phyloP scores from a whole-genome alignment of 2,797 vertebrate genomes.

The Sitta carolinensis region DNA sequence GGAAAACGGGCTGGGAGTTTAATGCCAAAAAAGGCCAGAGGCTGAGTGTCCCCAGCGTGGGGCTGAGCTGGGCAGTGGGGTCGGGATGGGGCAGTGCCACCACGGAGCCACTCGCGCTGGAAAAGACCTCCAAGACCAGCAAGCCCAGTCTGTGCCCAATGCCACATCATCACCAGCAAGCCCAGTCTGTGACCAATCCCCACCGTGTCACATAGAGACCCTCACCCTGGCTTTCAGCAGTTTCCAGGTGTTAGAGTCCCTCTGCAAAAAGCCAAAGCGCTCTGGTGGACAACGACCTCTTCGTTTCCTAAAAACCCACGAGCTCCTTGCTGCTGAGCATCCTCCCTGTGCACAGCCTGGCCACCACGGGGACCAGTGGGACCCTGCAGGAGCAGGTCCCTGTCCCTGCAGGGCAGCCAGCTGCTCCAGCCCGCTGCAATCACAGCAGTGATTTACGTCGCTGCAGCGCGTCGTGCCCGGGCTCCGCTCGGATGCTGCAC shows the following conservation, averaged over 20 bases:
- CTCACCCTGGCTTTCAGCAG: accelerated
- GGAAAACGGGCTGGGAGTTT: slow-evolving; percentile 2
- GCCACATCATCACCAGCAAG: not conserved
- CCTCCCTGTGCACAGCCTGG: accelerated
- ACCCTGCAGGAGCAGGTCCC: accelerated
- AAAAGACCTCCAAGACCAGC: not conserved
- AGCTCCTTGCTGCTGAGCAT: not conserved
- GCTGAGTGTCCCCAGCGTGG: not conserved
- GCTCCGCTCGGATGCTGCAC: not conserved
- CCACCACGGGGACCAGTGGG: accelerated
- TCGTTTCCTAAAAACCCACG: accelerated
- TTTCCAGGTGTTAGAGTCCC: not conserved
- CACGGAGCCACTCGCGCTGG: not conserved
- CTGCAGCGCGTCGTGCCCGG: not conserved
- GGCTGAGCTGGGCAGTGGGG: accelerated
- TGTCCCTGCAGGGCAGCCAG: not conserved
- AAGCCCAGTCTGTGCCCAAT: accelerated
- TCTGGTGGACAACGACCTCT: accelerated
- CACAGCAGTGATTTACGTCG: not conserved
- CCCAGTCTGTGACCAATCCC: too few species aligned
- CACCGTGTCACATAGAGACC: not conserved
- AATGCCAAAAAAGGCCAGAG: slow-evolving; percentile 62
- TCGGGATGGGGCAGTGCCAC: not conserved
- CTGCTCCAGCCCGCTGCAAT: not conserved
- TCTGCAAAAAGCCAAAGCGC: not conserved